A percentile compares a stretch with the other conserved stretches of the same genome.
phyloP scores from a whole-genome alignment of 2,113 vertebrate genomes.

The Odontesthes bonariensis region DNA sequence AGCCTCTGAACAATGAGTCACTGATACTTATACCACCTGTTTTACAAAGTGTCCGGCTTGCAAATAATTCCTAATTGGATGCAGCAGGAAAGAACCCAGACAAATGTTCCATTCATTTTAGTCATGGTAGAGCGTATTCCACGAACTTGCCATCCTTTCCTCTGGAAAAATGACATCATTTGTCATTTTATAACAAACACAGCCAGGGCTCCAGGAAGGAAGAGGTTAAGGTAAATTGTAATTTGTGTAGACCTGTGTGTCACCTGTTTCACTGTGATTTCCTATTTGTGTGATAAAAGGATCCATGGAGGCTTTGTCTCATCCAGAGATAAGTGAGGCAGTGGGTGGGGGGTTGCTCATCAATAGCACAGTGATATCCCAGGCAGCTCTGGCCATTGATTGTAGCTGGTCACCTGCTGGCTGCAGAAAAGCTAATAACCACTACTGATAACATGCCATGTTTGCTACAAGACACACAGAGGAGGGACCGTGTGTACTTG shows the following conservation, averaged over 20 bases:
- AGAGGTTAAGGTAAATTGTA: not conserved
- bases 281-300: conserved; percentile 1
- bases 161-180: not conserved
- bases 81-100: no score
- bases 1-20: no score
- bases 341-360: conserved; percentile 7
- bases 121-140: no score
- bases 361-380: conserved; percentile 23
- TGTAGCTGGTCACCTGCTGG: conserved; percentile 49
- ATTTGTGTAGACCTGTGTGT: not conserved
- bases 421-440: conserved; percentile 47
- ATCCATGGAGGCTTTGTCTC: conserved; percentile 6
- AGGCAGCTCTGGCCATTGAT: conserved; percentile 50
- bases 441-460: conserved; percentile 32
- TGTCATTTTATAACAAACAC: not conserved
- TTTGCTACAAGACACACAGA: conserved; percentile 24
- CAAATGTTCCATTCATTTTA: no score
- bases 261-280: not conserved
- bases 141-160: no score
- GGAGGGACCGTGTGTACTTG: not conserved
- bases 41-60: not conserved
- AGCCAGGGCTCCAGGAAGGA: not conserved
- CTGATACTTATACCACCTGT: not conserved
- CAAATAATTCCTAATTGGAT: not conserved
- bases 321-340: conserved; percentile 4